Evolutionary conservation across 2,888 invertebrate species (phyloP).

Genomic region (Drosophila infuscata): DNA sequence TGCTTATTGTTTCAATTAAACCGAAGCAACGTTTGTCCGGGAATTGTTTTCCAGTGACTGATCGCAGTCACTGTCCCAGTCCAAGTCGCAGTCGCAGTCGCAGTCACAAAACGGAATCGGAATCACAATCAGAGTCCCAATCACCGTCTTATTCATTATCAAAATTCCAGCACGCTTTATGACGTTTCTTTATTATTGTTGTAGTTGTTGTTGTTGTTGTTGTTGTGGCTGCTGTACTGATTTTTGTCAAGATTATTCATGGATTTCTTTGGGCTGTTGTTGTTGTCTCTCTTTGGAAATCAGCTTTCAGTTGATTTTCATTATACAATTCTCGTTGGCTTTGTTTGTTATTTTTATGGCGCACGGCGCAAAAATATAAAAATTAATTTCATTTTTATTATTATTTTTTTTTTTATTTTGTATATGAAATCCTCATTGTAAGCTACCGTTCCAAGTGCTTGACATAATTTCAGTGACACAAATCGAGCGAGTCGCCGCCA

Average conservation of each 20-base stretch:
- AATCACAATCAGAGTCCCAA: constrained; percentile 18
- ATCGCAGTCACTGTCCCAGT: constrained; percentile 36
- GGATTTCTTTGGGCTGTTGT: constrained; percentile 53
- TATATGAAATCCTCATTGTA: constrained; percentile 51
- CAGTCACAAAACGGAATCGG: constrained; percentile 12
- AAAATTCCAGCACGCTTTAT: constrained; percentile 78
- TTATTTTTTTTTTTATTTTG: constrained; percentile 36
- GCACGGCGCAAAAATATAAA: constrained; percentile 53
- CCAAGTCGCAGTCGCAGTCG: constrained; percentile 15
- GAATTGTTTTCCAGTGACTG: constrained; percentile 55
- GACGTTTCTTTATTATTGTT: constrained; percentile 58
- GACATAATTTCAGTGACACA: constrained; percentile 71
- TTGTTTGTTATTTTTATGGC: constrained; percentile 51
- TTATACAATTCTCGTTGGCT: constrained; percentile 58
- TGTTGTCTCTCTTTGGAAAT: constrained; percentile 73
- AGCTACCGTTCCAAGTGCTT: constrained; percentile 74
- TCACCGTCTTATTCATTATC: constrained; percentile 61
- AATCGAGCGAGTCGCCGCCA: constrained; percentile 32
- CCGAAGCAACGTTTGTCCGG: constrained; percentile 21
- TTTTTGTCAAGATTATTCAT: constrained; percentile 76
- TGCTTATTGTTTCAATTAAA: constrained; percentile 74
- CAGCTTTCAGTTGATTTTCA: constrained; percentile 77
- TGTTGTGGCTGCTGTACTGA: constrained; percentile 47
- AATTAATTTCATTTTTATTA: constrained; percentile 61
- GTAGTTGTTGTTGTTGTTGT: constrained; percentile 13